Evolutionary conservation across 1,140 invertebrate species (phyloP), one percentile per base, ranked within the genome.

Genomic region (Drosophila rufa): DNA sequence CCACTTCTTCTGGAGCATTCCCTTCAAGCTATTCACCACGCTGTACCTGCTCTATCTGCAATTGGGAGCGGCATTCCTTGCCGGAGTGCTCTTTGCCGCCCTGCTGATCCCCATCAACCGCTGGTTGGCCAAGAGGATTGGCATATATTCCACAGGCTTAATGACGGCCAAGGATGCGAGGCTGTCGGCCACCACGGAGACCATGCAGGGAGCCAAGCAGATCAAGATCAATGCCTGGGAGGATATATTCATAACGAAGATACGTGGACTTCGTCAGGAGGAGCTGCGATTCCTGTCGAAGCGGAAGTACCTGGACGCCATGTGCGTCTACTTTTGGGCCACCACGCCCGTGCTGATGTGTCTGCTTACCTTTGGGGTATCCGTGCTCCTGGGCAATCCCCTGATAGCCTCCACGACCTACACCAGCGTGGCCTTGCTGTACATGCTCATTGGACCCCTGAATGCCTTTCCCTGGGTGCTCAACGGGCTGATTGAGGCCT

Each of bases 391-490:
- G 73, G 97, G 97, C 6, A 95, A 98, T 82, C 91, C 94, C 58
- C 94, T 99, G 1, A 97, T 98, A 5, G 96, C 98, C 40, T 98
- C 96, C 47, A 97, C 97, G 90, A 94, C 98, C 1, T 99, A 99
- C 90, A 99, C 99, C 3, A 97, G 96, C 80, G 95, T 99, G 68
- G 98, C 99, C 0, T 93, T 99, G 51, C 96, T 99, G 40, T 98
- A 99, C 91, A 99, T 99, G 97, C 94, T 99, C 27, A 99, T 99
- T 74, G 95, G 95, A 45, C 99, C 99, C 2, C 93, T 99, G 46
- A 99, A 99, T 94, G 97, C 98, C 1, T 99, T 99, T 93, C 99
- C 99, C 3, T 99, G 99, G 99, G 98, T 99, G 4, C 93, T 99
- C 2, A 99, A 99, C 94, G 99, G 98, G 1, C 93, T 99, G 2